phyloP scores from a whole-genome alignment of 2,113 vertebrate species.

The Myotis brandtii region DNA sequence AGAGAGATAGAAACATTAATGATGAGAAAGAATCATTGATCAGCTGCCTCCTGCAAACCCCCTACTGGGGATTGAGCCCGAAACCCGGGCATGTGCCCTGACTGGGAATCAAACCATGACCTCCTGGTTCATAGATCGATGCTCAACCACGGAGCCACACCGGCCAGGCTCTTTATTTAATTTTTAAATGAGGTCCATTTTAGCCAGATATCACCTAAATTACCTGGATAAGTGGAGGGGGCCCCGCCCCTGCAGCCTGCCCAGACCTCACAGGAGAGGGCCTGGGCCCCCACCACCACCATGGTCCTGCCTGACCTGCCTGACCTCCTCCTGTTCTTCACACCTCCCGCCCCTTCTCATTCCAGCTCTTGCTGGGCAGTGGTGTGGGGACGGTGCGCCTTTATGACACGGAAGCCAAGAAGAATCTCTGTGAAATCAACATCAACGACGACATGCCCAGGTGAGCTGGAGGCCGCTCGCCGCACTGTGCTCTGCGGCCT shows the following conservation, averaged over 20 bases:
- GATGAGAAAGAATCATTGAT: no score
- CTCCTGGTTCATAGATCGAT: no score
- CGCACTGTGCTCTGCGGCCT: not conserved
- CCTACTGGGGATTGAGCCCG: no score
- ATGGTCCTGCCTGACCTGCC: not conserved
- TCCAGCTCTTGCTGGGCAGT: constrained; percentile 95
- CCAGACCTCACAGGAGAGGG: not conserved
- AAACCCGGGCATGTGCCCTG: no score
- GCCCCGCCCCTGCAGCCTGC: not conserved
- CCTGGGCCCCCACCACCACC: not conserved
- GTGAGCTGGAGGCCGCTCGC: constrained; percentile 79
- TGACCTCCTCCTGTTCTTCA: not conserved
- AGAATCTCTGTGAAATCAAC: constrained; percentile 96
- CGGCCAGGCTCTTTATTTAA: not conserved
- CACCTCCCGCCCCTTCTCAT: not conserved
- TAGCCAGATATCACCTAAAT: not conserved
- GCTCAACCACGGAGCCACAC: no score
- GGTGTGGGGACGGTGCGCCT: constrained; percentile 95
- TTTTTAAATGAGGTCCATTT: not conserved
- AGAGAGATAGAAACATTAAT: no score
- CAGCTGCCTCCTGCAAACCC: no score
- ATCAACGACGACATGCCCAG: constrained; percentile 95
- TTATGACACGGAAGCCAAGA: constrained; percentile 98
- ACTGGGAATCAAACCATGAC: no score
- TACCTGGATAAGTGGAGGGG: not conserved